Evolutionary conservation across 2,113 vertebrate species (phyloP).

Genomic region (Neogale vison): DNA sequence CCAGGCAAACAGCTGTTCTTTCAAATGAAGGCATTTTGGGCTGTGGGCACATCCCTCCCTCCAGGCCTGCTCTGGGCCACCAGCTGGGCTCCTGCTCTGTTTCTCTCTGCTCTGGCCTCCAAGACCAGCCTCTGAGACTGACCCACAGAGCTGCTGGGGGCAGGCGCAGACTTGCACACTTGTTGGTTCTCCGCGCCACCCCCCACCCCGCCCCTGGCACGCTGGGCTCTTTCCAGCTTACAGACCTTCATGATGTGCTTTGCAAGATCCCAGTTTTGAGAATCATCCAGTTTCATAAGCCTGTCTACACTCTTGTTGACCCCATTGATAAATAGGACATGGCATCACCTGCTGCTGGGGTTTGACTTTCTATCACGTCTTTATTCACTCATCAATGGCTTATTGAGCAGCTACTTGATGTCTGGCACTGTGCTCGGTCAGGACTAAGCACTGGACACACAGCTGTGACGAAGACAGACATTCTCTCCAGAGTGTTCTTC

Average conservation of each 20-base stretch:
- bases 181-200: neutral
- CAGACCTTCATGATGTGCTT: neutral
- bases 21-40: neutral
- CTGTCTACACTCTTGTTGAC: neutral
- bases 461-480: neutral
- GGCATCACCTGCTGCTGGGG: neutral
- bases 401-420: neutral
- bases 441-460: neutral
- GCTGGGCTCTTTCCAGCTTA: neutral
- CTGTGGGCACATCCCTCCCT: neutral
- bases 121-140: neutral
- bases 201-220: too few relatives aligned
- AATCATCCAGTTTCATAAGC: neutral
- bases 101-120: neutral
- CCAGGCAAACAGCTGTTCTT: conserved; percentile 20
- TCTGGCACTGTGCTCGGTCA: neutral
- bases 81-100: neutral
- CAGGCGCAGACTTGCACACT: neutral
- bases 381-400: neutral
- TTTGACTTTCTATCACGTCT: neutral
- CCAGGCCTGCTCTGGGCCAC: neutral
- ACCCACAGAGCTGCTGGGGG: neutral
- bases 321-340: too few relatives aligned
- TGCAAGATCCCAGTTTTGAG: neutral
- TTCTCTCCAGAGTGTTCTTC: neutral